These are phyloP conservation scores for Pyrocephalus nanus DNA, from an alignment of 2,797 vertebrate genomes.

Conservation along the genomic window DNA sequence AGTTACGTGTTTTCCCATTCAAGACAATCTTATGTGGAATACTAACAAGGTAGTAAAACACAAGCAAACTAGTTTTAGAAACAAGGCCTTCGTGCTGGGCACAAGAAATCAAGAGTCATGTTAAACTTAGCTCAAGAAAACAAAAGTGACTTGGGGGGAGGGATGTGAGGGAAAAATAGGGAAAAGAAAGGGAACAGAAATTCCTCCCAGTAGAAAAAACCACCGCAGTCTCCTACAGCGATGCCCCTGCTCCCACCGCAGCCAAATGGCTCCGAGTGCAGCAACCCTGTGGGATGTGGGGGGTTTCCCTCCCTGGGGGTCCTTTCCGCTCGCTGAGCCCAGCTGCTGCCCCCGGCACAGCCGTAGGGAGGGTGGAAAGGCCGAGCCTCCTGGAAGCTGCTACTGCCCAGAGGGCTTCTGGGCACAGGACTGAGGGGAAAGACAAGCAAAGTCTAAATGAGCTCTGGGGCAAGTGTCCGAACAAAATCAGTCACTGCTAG, in stretches of 20 bases:
- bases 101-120: constrained; percentile 71
- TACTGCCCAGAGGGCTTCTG: background rate
- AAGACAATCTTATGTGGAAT: constrained; percentile 72
- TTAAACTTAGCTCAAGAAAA: constrained; percentile 67
- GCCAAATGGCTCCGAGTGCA: background rate
- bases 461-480: constrained; percentile 3
- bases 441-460: constrained; percentile 23
- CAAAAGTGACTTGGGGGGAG: constrained; percentile 30
- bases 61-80: constrained; percentile 70
- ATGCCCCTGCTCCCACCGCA: background rate
- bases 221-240: background rate
- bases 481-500: constrained; percentile 25
- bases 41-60: constrained; percentile 75
- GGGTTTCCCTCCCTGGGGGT: background rate
- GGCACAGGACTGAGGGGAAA: background rate
- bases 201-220: background rate
- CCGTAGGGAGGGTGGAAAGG: background rate
- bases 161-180: background rate
- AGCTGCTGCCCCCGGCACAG: background rate
- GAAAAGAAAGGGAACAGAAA: constrained; percentile 6
- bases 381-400: constrained; percentile 7
- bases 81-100: constrained; percentile 75
- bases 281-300: background rate
- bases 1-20: constrained; percentile 73
- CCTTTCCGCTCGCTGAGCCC: background rate